phyloP scores from a whole-genome alignment of 1,140 invertebrate genomes.

The Aleiodes sp. region DNA sequence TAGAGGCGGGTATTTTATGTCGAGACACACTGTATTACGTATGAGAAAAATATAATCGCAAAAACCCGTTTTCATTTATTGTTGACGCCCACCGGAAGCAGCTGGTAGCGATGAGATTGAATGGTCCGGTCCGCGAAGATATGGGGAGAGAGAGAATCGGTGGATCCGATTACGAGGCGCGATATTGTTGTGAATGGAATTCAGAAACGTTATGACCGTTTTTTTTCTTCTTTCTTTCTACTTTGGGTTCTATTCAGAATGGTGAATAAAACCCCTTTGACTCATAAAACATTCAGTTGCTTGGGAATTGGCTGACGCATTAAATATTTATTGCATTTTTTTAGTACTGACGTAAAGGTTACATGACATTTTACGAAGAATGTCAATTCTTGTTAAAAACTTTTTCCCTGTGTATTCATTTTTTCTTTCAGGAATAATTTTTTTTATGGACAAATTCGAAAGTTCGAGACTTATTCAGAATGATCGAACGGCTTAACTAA shows the following conservation, averaged over 20 bases:
- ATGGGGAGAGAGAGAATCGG: slow-evolving; percentile 51
- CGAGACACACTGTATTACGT: not conserved
- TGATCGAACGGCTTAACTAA: slow-evolving; percentile 49
- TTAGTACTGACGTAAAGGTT: no score
- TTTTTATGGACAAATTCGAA: no score
- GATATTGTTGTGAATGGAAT: slow-evolving; percentile 47
- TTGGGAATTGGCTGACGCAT: no score
- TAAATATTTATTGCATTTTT: no score
- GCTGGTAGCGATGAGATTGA: slow-evolving; percentile 53
- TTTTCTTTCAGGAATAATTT: no score
- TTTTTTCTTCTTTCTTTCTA: not conserved
- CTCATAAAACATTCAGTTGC: slow-evolving; percentile 7
- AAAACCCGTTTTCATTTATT: slow-evolving; percentile 59
- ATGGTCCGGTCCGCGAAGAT: slow-evolving; percentile 49
- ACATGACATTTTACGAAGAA: no score
- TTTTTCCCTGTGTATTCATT: no score
- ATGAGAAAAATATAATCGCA: slow-evolving; percentile 19
- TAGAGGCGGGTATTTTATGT: not conserved
- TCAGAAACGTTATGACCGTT: slow-evolving; percentile 53
- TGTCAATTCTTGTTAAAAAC: no score
- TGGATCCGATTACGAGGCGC: slow-evolving; percentile 60
- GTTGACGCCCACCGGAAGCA: slow-evolving; percentile 66
- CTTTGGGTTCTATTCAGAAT: not conserved
- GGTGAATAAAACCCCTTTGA: not conserved
- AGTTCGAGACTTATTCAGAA: no score